phyloP scores from a whole-genome alignment of 2,797 vertebrate genomes.

The Crocidura indochinensis region DNA sequence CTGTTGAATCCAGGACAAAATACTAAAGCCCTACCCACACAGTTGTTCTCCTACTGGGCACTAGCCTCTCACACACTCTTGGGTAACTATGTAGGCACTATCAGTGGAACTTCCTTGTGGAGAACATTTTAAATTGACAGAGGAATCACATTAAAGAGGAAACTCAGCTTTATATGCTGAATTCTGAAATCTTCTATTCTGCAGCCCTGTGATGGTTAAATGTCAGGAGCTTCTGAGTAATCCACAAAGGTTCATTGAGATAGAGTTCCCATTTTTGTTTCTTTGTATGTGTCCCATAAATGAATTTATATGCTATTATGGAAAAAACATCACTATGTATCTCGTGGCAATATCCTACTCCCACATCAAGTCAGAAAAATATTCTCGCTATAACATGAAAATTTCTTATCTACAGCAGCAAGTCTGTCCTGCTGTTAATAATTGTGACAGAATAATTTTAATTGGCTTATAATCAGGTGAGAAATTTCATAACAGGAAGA shows the following conservation, averaged over 20 bases:
- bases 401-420: neutral
- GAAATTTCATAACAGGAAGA: conserved; percentile 59
- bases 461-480: conserved; percentile 62
- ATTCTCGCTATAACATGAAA: no score
- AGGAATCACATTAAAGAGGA: neutral
- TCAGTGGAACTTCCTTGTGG: neutral
- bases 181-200: neutral
- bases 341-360: neutral
- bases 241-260: neutral
- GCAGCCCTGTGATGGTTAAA: neutral
- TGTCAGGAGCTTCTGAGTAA: neutral
- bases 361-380: neutral
- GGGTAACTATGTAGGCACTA: neutral
- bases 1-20: neutral
- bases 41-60: neutral
- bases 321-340: neutral
- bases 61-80: no score
- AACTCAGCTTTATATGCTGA: neutral
- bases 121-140: neutral
- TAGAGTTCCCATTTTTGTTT: neutral
- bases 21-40: no score
- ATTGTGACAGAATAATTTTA: conserved; percentile 26
- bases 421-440: neutral
- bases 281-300: neutral
- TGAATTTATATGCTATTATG: conserved; percentile 22